phyloP scores from a whole-genome alignment of 2,888 invertebrate genomes.

The Deilephila elpenor region DNA sequence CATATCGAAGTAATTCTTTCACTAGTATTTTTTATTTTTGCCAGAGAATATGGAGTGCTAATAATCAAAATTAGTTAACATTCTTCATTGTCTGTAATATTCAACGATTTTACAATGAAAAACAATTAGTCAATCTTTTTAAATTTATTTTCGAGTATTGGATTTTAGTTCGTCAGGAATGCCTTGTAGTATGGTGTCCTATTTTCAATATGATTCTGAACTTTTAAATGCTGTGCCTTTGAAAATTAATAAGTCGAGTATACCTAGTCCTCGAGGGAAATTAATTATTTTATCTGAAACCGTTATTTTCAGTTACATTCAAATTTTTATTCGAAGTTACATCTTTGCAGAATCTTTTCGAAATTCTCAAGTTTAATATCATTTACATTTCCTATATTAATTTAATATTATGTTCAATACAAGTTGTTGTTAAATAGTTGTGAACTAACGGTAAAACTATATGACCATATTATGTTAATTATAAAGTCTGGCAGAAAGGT shows the following conservation, averaged over 20 bases:
- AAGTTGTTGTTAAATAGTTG: no score
- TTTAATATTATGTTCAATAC: no score
- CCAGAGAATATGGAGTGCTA: no score
- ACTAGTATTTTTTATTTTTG: no score
- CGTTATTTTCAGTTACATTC: conserved; percentile 46
- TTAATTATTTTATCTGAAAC: conserved; percentile 62
- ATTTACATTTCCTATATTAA: no score
- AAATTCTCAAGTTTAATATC: no score
- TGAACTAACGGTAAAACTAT: background rate
- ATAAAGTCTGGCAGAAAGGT: background rate
- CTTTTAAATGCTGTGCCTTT: conserved; percentile 50
- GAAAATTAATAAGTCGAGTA: conserved; percentile 62
- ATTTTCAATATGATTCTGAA: conserved; percentile 39
- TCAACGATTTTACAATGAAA: background rate
- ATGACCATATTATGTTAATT: background rate
- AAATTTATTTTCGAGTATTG: background rate
- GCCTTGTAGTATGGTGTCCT: background rate
- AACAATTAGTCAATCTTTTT: background rate
- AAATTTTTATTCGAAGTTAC: conserved; percentile 41
- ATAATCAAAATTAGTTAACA: no score
- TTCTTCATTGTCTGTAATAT: background rate
- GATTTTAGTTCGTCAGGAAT: background rate
- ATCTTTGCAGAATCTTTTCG: background rate
- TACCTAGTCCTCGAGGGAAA: conserved; percentile 62
- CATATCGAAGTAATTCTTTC: no score